Evolutionary conservation across 2,113 vertebrate genomes (phyloP).

Genomic region (Oreotrochilus melanogaster): DNA sequence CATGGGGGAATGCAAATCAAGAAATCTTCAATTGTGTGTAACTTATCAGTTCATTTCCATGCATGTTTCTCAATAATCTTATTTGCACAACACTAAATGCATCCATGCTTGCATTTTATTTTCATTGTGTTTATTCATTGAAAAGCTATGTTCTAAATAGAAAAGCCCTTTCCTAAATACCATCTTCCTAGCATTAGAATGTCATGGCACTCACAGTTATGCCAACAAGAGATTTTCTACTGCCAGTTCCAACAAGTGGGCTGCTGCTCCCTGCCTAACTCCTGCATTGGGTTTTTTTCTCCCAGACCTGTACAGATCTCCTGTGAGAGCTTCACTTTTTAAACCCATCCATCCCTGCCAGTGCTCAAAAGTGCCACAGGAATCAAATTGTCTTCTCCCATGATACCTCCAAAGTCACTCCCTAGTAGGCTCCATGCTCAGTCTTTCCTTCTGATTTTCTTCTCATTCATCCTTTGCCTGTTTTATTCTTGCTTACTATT

Average conservation of each 20-base stretch:
- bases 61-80: neutral
- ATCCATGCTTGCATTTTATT: neutral
- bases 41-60: constrained; percentile 6
- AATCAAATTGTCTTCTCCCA: neutral
- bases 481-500: neutral
- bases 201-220: neutral
- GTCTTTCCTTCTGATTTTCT: neutral
- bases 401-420: neutral
- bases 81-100: neutral
- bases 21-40: constrained; percentile 7
- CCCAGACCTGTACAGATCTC: neutral
- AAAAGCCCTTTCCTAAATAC: neutral
- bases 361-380: neutral
- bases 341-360: neutral
- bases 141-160: neutral
- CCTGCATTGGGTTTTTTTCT: neutral
- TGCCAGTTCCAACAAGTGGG: neutral
- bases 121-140: neutral
- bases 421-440: neutral
- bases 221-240: neutral
- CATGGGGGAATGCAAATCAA: neutral
- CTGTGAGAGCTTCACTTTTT: neutral
- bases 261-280: neutral
- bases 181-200: neutral
- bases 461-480: neutral